Base-by-base conservation (phyloP, 2,888 invertebrate genomes). In the Metacarcinus magister region DNA sequence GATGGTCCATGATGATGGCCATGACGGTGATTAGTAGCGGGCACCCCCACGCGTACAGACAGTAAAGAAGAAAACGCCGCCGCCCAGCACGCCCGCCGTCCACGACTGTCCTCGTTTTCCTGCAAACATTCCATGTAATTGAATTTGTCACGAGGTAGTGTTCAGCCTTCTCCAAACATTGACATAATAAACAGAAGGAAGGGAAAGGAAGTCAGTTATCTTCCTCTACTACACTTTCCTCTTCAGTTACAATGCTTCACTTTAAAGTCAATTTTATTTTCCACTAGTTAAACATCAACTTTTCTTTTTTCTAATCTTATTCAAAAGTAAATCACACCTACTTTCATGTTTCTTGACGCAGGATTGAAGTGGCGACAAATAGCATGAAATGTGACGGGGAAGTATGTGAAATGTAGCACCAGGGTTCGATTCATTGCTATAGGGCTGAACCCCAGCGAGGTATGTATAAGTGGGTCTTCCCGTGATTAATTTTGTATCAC, bases 41-140 rank as follows among this genome's bases (percentile, higher is more conserved):
- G 13, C 98, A 97, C 3, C 98, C 98, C 98, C 98, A 99, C 0
- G 98, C 98, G 97, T 98, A 98, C 0, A 98, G 92, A 0, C 98
- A 98, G 97, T 98, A 99, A 97, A 98, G 98, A 2, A 98, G 95
- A 97, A 99, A 98, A 96, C 99, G 98, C 97, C 98, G 98, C 97
- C 98, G 98, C 32, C 90, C 60, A 28, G 60, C 60, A 4, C 82
- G 94, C 5, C 91, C 82, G 43, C 94, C 96, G 0, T 96, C 89
- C 16, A 94, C 94, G 2, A 7, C 28, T 3, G 95, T 94, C 2
- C 97, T 92, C 94, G 96, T 95, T 8, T 95, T 92, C 67, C 97
- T 97, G 94, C 16, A 43, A 1, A 8, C 39, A 92, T 43, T 2
- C 60, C 60, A 60, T 60, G 60, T 60, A 60, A 60, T 2, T 60